Base-by-base conservation (phyloP, 2,888 invertebrate genomes). In the Spialia ferax region DNA sequence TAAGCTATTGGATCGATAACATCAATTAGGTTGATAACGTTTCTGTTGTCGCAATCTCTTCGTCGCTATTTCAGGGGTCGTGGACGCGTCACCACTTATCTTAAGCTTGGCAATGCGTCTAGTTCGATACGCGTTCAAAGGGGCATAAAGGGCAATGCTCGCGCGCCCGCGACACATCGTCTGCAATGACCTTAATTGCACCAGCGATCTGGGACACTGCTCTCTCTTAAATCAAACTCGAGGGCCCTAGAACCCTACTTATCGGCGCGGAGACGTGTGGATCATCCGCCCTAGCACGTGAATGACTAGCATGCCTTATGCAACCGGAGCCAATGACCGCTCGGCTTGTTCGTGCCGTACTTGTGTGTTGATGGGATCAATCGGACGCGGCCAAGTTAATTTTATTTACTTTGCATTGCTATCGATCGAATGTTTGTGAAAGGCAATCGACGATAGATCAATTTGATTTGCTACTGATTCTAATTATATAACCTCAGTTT, bases 151-250 rank as follows among this genome's bases (percentile, higher is more conserved):
- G 79, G 77, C 81, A 78, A 77, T 69, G 76, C 73, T 78, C 74
- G 75, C 73, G 29, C 32, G 59, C 54, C 73, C 79, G 81, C 82
- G 84, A 82, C 83, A 83, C 83, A 85, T 85, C 79, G 86, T 84
- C 81, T 90, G 84, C 85, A 86, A 72, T 89, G 92, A 87, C 92
- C 93, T 85, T 93, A 93, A 93, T 93, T 88, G 84, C 83, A 74
- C 73, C 70, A 74, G 80, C 83, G 79, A 90, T 88, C 88, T 88
- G 82, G 88, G 92, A 77, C 88, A 77, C 85, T 91, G 87, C 91
- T 93, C 92, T 93, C 92, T 92, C 92, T 93, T 86, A 92, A 93
- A 90, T 89, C 91, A 93, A 93, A 85, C 91, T 90, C 77, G 79
- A 80, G 77, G 87, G 92, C 90, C 93, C 93, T 91, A 90, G 86